Percentiles rank a stretch among this genome's conserved stretches.
Evolutionary conservation across 2,797 vertebrate species (phyloP).

Genomic region (Dallia pectoralis): DNA sequence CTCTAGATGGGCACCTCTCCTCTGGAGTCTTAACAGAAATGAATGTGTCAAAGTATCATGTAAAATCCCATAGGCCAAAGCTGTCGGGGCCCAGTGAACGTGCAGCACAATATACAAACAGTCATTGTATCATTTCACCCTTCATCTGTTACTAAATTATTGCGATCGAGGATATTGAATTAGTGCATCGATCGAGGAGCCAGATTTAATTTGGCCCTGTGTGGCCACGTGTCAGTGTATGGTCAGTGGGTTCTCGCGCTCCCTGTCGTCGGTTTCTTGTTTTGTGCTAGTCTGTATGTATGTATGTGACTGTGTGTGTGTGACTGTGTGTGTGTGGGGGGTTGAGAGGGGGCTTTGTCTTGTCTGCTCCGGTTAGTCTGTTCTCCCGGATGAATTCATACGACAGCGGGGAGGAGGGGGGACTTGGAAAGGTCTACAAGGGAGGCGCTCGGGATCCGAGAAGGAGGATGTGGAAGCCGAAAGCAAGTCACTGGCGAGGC

Average conservation of each 20-base stretch:
- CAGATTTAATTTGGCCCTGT: not conserved
- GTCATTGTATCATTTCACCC: constrained; percentile 48
- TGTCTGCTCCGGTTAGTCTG: not conserved
- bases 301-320: constrained; percentile 9
- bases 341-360: not conserved
- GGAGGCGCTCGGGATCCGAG: not conserved
- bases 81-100: constrained; percentile 25
- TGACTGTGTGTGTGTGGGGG: not conserved
- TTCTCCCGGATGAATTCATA: not conserved
- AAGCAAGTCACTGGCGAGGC: constrained; percentile 55
- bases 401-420: not conserved
- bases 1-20: not conserved
- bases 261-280: constrained; percentile 13
- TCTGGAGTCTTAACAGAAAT: not conserved
- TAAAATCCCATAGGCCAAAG: constrained; percentile 23
- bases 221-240: not conserved
- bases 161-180: not conserved
- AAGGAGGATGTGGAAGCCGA: not conserved
- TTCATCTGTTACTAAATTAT: constrained; percentile 6
- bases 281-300: not conserved
- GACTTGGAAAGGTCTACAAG: not conserved
- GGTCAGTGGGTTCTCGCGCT: not conserved
- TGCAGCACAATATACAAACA: constrained; percentile 30
- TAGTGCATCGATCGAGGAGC: constrained; percentile 4
- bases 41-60: not conserved